Base-by-base conservation (phyloP, 2,888 invertebrate species). In the Caenorhabditis sp. region DNA sequence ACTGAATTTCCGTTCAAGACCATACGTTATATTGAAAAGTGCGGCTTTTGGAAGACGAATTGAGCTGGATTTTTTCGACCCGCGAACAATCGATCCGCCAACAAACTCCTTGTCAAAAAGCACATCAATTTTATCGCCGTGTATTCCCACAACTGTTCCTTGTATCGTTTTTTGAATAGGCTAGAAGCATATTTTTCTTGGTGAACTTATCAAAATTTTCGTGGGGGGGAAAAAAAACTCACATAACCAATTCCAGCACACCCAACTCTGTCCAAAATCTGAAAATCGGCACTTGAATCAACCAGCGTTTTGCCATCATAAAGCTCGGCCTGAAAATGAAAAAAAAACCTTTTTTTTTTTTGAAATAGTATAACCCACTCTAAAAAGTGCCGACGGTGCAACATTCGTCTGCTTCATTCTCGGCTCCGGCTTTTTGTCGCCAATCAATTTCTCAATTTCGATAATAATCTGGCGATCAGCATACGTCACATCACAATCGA, bases 221-320 rank as follows among this genome's bases (percentile, higher is more conserved):
- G n/a, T n/a, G n/a, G n/a, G n/a, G n/a, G n/a, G n/a, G n/a, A 37
- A 53, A 54, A 24, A n/a, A 26, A 49, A 24, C 66, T 51, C 21
- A 69, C 73, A 51, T n/a, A n/a, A 21, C 26, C 51, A 17, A 1
- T 26, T 17, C 36, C 27, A 23, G 31, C 55, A 23, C 60, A 58
- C 8, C 95, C 92, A 57, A 97, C 92, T 61, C 97, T 91, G 89
- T 97, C 96, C 84, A 93, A 92, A 71, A 97, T 87, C 72, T 90
- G 87, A 89, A 91, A 93, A 62, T 90, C 91, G 0, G 92, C 91
- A 10, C 89, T 90, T 0, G 91, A 89, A 88, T 94, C 94, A 0
- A 94, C 93, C 8, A 91, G 88, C 14, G 88, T 66, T 58, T 77
- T 77, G 54, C 82, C 83, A 26, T 75, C 65, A 55, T 66, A 66